Evolutionary conservation across 2,113 vertebrate species (phyloP).

Genomic region (Aphelocoma coerulescens): DNA sequence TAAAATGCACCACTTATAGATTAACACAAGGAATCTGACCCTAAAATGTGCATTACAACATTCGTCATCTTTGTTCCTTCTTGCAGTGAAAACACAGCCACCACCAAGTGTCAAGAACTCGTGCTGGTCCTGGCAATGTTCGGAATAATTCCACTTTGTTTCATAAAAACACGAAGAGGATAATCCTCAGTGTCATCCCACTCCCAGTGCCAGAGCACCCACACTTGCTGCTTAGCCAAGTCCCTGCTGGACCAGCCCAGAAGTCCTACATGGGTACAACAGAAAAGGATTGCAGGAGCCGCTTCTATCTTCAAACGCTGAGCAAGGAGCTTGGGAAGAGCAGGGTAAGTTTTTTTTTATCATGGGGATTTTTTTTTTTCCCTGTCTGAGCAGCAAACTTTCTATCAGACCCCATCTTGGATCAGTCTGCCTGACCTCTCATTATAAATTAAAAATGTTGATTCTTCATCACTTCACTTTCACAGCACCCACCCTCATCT

Average conservation of each 20-base stretch:
- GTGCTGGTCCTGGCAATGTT: not conserved
- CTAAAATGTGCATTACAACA: not conserved
- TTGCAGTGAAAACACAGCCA: not conserved
- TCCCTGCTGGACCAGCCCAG: not conserved
- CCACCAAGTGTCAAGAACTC: not conserved
- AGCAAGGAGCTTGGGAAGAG: not conserved
- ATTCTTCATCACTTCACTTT: not conserved
- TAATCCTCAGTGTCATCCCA: not conserved
- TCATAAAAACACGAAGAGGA: not conserved
- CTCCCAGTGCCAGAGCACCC: not conserved
- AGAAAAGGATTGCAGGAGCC: not conserved
- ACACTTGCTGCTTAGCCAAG: not conserved
- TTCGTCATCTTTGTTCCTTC: not conserved
- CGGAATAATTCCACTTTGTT: not conserved
- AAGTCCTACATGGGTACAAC: accelerated
- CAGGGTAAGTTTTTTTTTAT: not conserved
- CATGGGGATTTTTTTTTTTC: not conserved
- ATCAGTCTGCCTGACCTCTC: not conserved
- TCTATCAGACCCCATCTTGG: not conserved
- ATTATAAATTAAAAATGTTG: not conserved
- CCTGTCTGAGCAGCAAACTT: not conserved
- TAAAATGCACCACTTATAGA: not conserved
- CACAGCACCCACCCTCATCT: not conserved
- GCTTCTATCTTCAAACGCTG: not conserved
- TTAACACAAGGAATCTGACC: not conserved